Conservation (phyloP, 2,797 vertebrate species). For the Rhinatrema bivittatum region DNA sequence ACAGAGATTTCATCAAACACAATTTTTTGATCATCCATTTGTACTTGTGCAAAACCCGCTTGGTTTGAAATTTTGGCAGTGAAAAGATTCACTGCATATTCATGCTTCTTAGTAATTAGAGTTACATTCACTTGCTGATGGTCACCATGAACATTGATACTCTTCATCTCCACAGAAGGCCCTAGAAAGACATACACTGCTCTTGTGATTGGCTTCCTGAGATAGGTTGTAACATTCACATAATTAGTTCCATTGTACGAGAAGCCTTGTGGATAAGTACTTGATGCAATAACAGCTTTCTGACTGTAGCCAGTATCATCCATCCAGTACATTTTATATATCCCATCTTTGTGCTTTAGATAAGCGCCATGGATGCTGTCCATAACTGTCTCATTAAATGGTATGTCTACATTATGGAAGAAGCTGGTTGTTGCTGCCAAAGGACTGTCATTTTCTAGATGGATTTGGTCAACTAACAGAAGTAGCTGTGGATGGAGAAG, state of each 20-base stretch:
- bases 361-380: too few relatives aligned
- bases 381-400: too few relatives aligned
- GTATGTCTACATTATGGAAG: too few relatives aligned
- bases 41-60: constrained; percentile 78
- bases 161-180: constrained; percentile 77
- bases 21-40: constrained; percentile 75
- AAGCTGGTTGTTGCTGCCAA: too few relatives aligned
- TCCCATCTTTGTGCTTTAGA: too few relatives aligned
- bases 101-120: constrained; percentile 71
- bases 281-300: constrained; percentile 74
- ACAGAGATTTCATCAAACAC: constrained; percentile 70
- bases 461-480: too few relatives aligned
- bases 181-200: constrained; percentile 88
- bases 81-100: constrained; percentile 79
- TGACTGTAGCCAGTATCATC: too few relatives aligned
- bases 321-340: too few relatives aligned
- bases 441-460: too few relatives aligned
- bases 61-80: constrained; percentile 65
- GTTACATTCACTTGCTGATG: constrained; percentile 78
- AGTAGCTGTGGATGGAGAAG: too few relatives aligned
- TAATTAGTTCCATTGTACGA: constrained; percentile 91
- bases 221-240: constrained; percentile 82
- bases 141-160: constrained; percentile 80
- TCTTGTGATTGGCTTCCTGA: constrained; percentile 76
- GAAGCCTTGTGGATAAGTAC: constrained; percentile 81